These are phyloP conservation scores for Babylonia areolata DNA, from an alignment of 1,140 invertebrate species.

Conservation along the genomic window DNA sequence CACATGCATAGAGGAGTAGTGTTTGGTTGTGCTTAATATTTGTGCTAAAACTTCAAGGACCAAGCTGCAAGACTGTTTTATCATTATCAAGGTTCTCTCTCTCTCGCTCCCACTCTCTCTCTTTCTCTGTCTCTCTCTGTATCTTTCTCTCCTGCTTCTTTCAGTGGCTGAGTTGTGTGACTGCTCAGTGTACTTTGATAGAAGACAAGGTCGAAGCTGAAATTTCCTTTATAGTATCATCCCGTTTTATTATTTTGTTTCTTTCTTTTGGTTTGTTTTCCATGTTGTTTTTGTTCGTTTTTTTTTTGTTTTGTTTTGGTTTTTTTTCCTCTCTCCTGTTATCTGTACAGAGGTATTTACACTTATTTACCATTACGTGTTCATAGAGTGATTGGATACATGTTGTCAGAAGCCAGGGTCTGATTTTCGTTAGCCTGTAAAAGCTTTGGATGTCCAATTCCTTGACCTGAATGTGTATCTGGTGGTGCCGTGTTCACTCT, in stretches of 20 bases:
- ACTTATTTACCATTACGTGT: constrained; percentile 20
- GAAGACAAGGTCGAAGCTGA: not conserved
- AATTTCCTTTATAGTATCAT: too few relatives aligned
- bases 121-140: too few relatives aligned
- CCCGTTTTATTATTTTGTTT: not conserved
- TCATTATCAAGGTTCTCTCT: too few relatives aligned
- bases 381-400: constrained; percentile 4
- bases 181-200: too few relatives aligned
- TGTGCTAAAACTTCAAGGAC: too few relatives aligned
- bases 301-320: not conserved
- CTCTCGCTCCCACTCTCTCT: too few relatives aligned
- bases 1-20: too few relatives aligned
- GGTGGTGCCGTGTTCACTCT: not conserved
- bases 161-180: not conserved
- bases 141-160: not conserved
- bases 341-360: not conserved
- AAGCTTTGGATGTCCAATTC: not conserved
- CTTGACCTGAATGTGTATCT: not conserved
- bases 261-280: not conserved
- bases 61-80: too few relatives aligned
- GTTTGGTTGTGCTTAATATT: too few relatives aligned
- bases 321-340: not conserved
- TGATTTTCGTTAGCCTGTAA: not conserved
- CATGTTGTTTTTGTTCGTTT: not conserved
- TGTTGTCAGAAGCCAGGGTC: not conserved